Base-by-base conservation (phyloP, 2,113 vertebrate species). In the Ancistrus triradiatus region DNA sequence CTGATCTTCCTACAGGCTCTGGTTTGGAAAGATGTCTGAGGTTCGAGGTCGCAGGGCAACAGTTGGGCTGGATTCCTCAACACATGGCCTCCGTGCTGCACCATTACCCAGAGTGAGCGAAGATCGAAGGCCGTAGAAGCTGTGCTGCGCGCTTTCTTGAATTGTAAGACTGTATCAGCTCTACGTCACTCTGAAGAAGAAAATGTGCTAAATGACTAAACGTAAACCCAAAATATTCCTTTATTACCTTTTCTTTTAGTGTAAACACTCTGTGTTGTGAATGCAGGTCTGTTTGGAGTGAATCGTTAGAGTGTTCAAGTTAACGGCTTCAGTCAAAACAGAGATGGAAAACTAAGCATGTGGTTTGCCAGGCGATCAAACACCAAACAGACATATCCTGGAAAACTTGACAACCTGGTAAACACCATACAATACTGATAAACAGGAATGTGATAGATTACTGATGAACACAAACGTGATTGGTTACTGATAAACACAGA, bases 341-440 rank as follows among this genome's bases (percentile, higher is more conserved):
- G 59, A 10, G 65, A 75, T 0, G 85, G 81, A 1, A 72, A 81
- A 0, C 66, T 86, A 25, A 74, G 61, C 42, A 90, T 91, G 88
- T 92, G 90, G 90, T 44, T 92, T 43, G 87, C 82, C 0, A 73
- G 87, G 0, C 80, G 90, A 5, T 87, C 90, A 7, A 7, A 24
- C 7, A 84, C 77, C 0, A 92, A 92, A 64, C 84, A 87, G 69
- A 89, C 86, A 0, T 90, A 88, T 60, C 88, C 89, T 0, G 89
- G 89, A 19, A 75, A 72, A 19, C 80, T 91, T 66, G 89, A 91
- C 77, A 89, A 90, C 55, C 31, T 92, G 83, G 90, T 91, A 77
- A 77, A 33, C 1, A 38, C 1, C 27, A 2, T 15, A n/a, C n/a
- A n/a, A n/a, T n/a, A n/a, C n/a, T n/a, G n/a, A n/a, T n/a, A n/a